Evolutionary conservation across 2,113 vertebrate genomes (phyloP), one percentile per base, ranked within the genome.

Genomic region (Takifugu bimaculatus): DNA sequence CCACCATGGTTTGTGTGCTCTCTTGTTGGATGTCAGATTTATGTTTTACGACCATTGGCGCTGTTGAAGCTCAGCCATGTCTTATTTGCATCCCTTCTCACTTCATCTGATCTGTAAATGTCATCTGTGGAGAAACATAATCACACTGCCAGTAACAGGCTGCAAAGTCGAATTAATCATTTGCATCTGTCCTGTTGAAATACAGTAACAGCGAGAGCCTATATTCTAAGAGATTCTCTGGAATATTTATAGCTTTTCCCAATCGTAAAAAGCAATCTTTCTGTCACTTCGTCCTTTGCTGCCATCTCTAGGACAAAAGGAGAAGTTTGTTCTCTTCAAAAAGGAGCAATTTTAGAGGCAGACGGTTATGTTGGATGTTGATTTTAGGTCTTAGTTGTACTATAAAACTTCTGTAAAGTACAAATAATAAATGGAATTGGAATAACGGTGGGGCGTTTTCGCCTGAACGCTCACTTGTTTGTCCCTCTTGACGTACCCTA

Each of bases 401-500:
- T 39, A 39, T 39, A 20, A 20, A 20, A 20, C 20, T 20, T 20
- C 20, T 20, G 20, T 20, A 20, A 20, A 20, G 20, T 20, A 20
- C 20, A 20, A 20, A 20, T 20, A 20, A 20, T 20, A 20, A 20
- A 39, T 39, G 35, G 35, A 39, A 39, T 39, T 20, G 20, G 20
- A 47, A 47, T 15, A 47, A 47, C 11, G 45, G 44, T 45, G 7
- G 7, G 29, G 35, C 9, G 35, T 11, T 39, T 39, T 39, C 35
- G 35, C 35, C 35, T 39, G 35, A 39, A 39, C 7, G 35, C 35
- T 9, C 35, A 11, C 35, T n/a, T 5, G 15, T 15, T 48, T 57
- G 75, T 74, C 57, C 73, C 61, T 72, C 5, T 14, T 50, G 2
- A 0, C 3, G 57, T 2, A 4, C 82, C 81, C 77, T 86, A 77